These are phyloP conservation scores for Drosophila obscura DNA, from an alignment of 1,140 invertebrate species.

Conservation along the genomic window DNA sequence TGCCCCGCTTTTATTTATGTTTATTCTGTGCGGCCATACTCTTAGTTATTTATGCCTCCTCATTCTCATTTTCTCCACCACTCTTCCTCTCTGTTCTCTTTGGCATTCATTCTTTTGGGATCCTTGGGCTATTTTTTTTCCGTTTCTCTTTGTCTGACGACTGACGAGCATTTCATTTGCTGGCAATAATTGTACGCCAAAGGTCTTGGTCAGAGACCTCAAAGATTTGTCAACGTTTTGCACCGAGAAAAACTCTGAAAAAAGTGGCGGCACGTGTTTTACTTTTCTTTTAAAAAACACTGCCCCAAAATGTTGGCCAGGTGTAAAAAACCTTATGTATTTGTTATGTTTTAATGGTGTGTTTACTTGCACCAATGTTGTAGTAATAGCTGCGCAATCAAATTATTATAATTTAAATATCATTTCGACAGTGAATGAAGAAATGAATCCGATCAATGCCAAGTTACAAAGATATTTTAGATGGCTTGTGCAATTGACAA, in stretches of 20 bases:
- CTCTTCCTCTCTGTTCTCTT: constrained; percentile 1
- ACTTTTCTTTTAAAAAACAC: background rate
- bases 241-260: constrained; percentile 29
- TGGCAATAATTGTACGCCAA: constrained; percentile 64
- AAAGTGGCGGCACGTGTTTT: constrained; percentile 55
- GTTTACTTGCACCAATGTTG: background rate
- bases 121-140: constrained; percentile 44
- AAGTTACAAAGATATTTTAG: too few relatives aligned
- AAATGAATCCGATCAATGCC: too few relatives aligned
- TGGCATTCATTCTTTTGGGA: constrained; percentile 24
- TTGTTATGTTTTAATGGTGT: background rate
- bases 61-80: constrained; percentile 16
- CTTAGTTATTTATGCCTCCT: constrained; percentile 68
- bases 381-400: too few relatives aligned
- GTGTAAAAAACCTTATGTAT: background rate
- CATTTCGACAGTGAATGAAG: too few relatives aligned
- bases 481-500: too few relatives aligned
- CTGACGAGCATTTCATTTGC: constrained; percentile 71
- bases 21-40: constrained; percentile 45
- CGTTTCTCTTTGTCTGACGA: constrained; percentile 4
- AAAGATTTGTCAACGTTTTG: constrained; percentile 62
- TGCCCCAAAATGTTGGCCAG: background rate
- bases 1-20: constrained; percentile 45
- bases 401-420: too few relatives aligned
- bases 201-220: constrained; percentile 22